These are phyloP conservation scores for Mythimna ferrago DNA, from an alignment of 2,888 invertebrate genomes.

Conservation along the genomic window DNA sequence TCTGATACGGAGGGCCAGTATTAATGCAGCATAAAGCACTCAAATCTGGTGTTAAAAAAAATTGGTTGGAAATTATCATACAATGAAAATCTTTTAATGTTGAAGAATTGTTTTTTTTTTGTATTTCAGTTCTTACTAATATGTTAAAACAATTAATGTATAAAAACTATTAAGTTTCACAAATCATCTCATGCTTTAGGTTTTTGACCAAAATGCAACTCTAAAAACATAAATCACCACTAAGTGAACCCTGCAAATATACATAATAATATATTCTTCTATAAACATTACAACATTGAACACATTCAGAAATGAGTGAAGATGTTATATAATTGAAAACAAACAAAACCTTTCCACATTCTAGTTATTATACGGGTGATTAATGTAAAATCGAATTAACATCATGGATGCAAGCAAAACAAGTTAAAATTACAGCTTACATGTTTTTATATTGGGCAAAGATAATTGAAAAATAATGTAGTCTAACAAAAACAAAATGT, in stretches of 20 bases:
- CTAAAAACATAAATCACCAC: conserved; percentile 79
- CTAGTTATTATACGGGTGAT: conserved; percentile 44
- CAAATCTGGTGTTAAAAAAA: not conserved
- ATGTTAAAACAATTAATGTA: conserved; percentile 84
- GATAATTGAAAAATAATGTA: conserved; percentile 51
- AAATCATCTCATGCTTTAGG: conserved; percentile 79
- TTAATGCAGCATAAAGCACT: not conserved
- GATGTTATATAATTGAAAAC: conserved; percentile 52
- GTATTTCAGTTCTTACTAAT: conserved; percentile 85
- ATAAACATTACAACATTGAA: conserved; percentile 65
- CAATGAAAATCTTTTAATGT: conserved; percentile 67
- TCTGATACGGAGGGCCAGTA: not conserved
- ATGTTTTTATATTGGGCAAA: conserved; percentile 61
- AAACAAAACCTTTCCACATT: conserved; percentile 58
- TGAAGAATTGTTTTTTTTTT: conserved; percentile 78
- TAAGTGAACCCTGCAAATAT: conserved; percentile 71
- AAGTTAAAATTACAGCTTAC: conserved; percentile 56
- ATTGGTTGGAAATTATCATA: not conserved
- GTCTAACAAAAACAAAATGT: conserved; percentile 54
- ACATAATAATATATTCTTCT: conserved; percentile 61
- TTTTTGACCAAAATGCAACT: conserved; percentile 77
- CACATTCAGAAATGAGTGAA: conserved; percentile 58
- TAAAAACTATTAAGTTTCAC: conserved; percentile 82
- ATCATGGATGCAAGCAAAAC: conserved; percentile 48
- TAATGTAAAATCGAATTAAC: conserved; percentile 46